Evolutionary conservation across 1,140 invertebrate genomes (phyloP).

Genomic region (Idris sp.): DNA sequence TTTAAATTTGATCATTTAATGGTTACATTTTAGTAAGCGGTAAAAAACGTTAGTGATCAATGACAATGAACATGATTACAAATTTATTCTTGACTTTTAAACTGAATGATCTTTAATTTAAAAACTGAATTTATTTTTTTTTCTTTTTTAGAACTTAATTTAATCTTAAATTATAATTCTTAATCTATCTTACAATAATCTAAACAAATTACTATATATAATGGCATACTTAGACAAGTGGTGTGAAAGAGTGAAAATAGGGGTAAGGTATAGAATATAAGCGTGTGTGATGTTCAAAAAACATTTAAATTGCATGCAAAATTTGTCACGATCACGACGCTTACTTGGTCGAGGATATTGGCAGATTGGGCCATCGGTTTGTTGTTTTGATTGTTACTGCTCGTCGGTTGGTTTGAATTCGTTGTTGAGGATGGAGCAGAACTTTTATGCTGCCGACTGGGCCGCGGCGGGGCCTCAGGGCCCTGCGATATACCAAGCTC

Average conservation of each 20-base stretch:
- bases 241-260: constrained; percentile 40
- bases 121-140: background rate
- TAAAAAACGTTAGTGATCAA: constrained; percentile 45
- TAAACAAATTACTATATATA: constrained; percentile 17
- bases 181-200: constrained; percentile 50
- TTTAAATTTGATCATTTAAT: no score
- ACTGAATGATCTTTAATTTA: no score
- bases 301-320: constrained; percentile 51
- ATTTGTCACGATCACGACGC: constrained; percentile 53
- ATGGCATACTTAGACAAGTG: constrained; percentile 30
- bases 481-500: constrained; percentile 88
- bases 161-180: no score
- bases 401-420: constrained; percentile 69
- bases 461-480: constrained; percentile 80
- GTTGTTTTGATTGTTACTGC: constrained; percentile 74
- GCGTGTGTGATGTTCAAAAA: no score
- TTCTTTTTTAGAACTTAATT: no score
- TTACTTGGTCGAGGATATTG: constrained; percentile 75
- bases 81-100: no score
- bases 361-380: constrained; percentile 74
- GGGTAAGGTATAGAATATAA: constrained; percentile 41
- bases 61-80: constrained; percentile 34
- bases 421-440: constrained; percentile 66
- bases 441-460: constrained; percentile 76
- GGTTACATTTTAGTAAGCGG: constrained; percentile 38